A percentile compares a stretch with the other conserved stretches of the same genome.
phyloP scores from a whole-genome alignment of 64 coral and sea anemone genomes.

The Porites australiensis region DNA sequence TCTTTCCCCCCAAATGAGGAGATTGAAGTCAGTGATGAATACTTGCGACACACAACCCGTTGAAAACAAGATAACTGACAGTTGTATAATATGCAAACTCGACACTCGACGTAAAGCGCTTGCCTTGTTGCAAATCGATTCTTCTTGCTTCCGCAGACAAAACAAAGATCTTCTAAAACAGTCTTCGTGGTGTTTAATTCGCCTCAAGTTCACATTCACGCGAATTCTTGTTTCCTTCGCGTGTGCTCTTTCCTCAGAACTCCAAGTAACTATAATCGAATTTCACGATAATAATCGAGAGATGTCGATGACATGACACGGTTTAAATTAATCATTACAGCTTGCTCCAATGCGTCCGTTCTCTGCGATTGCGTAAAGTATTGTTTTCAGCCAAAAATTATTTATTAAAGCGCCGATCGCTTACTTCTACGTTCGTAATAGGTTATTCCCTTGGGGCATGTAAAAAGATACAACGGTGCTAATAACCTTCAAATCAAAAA shows the following conservation, averaged over 20 bases:
- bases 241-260: neutral
- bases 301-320: constrained; percentile 73
- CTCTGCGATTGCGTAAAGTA: constrained; percentile 27
- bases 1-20: neutral
- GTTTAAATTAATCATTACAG: constrained; percentile 75
- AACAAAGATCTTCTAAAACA: constrained; percentile 38
- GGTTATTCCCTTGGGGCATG: constrained; percentile 6
- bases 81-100: constrained; percentile 28
- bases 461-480: constrained; percentile 21
- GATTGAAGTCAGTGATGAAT: neutral
- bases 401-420: constrained; percentile 12
- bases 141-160: constrained; percentile 13
- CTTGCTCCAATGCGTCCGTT: constrained; percentile 11
- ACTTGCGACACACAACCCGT: constrained; percentile 4
- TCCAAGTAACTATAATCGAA: constrained; percentile 61
- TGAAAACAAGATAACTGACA: constrained; percentile 34
- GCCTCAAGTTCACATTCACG: neutral
- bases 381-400: constrained; percentile 11
- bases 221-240: neutral
- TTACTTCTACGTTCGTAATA: neutral
- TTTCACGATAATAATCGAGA: constrained; percentile 64
- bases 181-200: neutral
- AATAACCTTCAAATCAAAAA: neutral
- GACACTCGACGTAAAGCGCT: neutral
- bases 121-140: constrained; percentile 41